phyloP scores from a whole-genome alignment of 2,113 vertebrate species.

The Heptranchias perlo region DNA sequence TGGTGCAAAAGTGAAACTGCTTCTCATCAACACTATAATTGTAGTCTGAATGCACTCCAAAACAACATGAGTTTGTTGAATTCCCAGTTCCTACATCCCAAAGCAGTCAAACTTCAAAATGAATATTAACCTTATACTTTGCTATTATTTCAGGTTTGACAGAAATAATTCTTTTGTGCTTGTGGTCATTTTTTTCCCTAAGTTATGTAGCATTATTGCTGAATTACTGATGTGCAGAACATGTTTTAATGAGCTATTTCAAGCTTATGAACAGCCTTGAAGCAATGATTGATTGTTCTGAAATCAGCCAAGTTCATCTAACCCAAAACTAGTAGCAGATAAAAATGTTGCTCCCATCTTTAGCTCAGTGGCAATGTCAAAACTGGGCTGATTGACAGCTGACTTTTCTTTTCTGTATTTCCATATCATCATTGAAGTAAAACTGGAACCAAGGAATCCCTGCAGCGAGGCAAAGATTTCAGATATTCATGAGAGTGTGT shows the following conservation, averaged over 20 bases:
- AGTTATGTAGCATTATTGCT: not conserved
- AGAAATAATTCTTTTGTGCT: not conserved
- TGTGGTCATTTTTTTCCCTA: not conserved
- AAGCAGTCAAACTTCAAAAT: not conserved
- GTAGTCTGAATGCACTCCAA: too few relatives aligned
- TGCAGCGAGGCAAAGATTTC: not conserved
- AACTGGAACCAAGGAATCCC: not conserved
- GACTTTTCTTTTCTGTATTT: too few relatives aligned
- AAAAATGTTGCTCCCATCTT: not conserved
- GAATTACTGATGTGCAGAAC: not conserved
- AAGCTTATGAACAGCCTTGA: not conserved
- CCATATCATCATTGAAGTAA: too few relatives aligned
- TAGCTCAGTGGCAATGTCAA: not conserved
- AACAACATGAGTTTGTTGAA: too few relatives aligned
- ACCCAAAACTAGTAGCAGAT: too few relatives aligned
- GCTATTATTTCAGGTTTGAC: not conserved
- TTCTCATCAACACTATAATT: too few relatives aligned
- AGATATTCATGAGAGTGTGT: not conserved
- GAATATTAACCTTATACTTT: not conserved
- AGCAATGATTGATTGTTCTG: not conserved
- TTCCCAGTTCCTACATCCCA: too few relatives aligned
- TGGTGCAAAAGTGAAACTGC: too few relatives aligned
- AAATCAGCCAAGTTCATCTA: not conserved
- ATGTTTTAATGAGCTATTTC: not conserved
- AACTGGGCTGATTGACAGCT: too few relatives aligned